These are phyloP conservation scores for Ciconia nigra DNA, from an alignment of 2,797 vertebrate species.

Conservation along the genomic window DNA sequence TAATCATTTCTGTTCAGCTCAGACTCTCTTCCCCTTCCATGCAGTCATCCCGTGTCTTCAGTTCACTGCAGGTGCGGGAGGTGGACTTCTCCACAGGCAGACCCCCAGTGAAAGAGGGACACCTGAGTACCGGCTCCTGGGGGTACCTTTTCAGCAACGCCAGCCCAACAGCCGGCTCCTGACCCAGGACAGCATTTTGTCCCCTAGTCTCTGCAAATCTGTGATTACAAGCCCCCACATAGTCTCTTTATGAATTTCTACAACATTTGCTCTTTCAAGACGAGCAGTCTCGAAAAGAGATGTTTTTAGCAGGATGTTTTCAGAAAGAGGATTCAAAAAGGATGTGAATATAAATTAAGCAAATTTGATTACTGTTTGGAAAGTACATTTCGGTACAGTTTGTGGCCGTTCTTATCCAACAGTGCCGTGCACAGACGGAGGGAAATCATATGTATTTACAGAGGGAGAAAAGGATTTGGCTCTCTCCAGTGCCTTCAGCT, in stretches of 20 bases:
- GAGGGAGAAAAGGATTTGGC: not conserved
- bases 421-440: not conserved
- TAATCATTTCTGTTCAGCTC: not conserved
- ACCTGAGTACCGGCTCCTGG: not conserved
- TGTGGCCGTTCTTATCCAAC: not conserved
- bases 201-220: not conserved
- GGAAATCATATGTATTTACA: not conserved
- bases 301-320: not conserved
- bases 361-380: conserved; percentile 5
- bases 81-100: not conserved
- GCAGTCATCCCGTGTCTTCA: not conserved
- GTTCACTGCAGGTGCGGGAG: not conserved
- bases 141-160: not conserved
- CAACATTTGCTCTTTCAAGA: not conserved
- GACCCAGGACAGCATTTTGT: not conserved
- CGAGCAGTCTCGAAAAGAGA: accelerated
- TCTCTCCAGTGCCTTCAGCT: not conserved
- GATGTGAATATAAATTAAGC: not conserved
- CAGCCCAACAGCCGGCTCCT: not conserved
- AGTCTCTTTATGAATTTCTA: not conserved
- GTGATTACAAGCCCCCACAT: not conserved
- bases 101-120: not conserved
- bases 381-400: not conserved
- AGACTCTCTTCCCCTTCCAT: not conserved
- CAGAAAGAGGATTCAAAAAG: not conserved